Evolutionary conservation across 2,888 invertebrate species (phyloP).

Genomic region (Drosophila algonquin): DNA sequence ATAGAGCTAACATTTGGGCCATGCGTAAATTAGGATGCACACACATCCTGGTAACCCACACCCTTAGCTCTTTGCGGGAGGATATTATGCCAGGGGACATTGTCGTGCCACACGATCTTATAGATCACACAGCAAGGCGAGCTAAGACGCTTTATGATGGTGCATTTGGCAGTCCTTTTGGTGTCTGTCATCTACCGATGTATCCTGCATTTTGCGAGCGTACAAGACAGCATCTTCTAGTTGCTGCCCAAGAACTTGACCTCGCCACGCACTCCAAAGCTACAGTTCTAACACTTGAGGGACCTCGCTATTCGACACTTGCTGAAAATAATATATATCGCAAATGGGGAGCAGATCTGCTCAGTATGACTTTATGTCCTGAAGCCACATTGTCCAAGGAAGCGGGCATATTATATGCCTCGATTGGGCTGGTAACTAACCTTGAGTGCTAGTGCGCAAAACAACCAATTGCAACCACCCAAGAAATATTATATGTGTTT

Average conservation of each 20-base stretch:
- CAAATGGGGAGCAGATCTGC: constrained; percentile 94
- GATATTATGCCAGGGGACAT: constrained; percentile 93
- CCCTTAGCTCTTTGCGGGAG: constrained; percentile 95
- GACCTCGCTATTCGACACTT: constrained; percentile 95
- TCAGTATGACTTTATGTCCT: constrained; percentile 98
- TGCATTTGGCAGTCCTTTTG: constrained; percentile 85
- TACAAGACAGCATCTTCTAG: constrained; percentile 88
- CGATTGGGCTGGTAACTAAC: constrained; percentile 97
- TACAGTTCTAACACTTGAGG: constrained; percentile 92
- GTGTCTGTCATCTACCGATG: constrained; percentile 97
- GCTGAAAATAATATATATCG: constrained; percentile 95
- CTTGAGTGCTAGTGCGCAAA: constrained; percentile 97
- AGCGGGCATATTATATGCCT: constrained; percentile 94
- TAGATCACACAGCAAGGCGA: constrained; percentile 86
- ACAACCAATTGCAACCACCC: constrained; percentile 86
- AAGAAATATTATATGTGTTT: constrained; percentile 90
- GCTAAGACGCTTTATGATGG: constrained; percentile 94
- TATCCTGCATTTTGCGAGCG: constrained; percentile 92
- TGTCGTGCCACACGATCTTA: constrained; percentile 92
- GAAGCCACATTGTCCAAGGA: constrained; percentile 97
- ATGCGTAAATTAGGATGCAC: constrained; percentile 93
- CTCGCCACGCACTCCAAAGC: constrained; percentile 85
- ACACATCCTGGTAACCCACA: constrained; percentile 95
- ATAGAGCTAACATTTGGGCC: constrained; percentile 97
- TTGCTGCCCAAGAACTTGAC: constrained; percentile 86